phyloP scores from a whole-genome alignment of 2,797 vertebrate genomes.

The Bucorvus abyssinicus region DNA sequence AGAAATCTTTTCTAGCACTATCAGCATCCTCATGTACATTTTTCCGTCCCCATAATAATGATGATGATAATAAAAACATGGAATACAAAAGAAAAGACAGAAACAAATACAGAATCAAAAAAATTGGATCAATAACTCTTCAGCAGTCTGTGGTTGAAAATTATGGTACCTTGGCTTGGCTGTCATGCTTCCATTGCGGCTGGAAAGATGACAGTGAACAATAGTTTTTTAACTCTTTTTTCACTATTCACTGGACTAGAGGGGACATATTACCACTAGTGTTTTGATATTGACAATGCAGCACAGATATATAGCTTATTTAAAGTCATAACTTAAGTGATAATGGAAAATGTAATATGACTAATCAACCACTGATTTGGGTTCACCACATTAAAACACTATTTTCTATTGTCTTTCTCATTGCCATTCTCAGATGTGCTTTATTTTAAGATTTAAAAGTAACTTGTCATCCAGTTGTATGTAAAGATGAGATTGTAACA shows the following conservation, averaged over 20 bases:
- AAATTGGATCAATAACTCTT: background rate
- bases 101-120: background rate
- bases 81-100: background rate
- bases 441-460: background rate
- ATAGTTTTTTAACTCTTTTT: background rate
- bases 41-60: background rate
- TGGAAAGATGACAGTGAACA: background rate
- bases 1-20: background rate
- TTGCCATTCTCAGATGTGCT: background rate
- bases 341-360: background rate
- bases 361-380: background rate
- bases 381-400: background rate
- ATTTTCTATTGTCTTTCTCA: background rate
- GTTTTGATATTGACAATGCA: background rate
- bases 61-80: background rate
- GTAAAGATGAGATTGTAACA: background rate
- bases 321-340: background rate
- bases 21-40: background rate
- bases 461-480: background rate
- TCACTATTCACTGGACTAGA: background rate
- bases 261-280: background rate
- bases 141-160: background rate
- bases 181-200: background rate
- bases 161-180: background rate
- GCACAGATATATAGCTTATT: background rate